Conservation (phyloP, 2,113 vertebrate species). For the Mirounga angustirostris region DNA sequence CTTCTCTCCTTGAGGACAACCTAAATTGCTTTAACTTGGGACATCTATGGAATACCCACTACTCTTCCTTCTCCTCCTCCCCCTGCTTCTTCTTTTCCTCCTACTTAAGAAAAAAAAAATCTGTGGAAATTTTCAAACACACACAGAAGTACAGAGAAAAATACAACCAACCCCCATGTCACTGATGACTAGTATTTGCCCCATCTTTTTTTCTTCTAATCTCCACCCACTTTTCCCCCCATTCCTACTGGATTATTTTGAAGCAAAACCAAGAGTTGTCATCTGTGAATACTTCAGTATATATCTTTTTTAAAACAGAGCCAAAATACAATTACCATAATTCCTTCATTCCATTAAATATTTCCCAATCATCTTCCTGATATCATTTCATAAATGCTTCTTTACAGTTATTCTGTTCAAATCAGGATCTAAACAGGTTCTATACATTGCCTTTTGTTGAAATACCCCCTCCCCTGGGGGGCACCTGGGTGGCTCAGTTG, state of each 20-base stretch:
- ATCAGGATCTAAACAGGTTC: background rate
- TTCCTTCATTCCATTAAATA: background rate
- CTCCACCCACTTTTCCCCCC: rapidly evolving
- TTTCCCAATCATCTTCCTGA: background rate
- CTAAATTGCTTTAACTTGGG: background rate
- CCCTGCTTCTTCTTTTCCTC: background rate
- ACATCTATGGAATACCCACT: background rate
- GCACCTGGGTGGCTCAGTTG: no score
- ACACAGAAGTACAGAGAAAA: background rate
- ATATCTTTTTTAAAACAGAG: slow-evolving; percentile 45
- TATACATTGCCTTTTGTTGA: background rate
- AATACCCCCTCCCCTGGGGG: background rate
- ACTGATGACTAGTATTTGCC: background rate
- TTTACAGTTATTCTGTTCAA: background rate
- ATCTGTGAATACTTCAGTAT: background rate
- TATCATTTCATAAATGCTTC: background rate
- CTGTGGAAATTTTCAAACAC: background rate
- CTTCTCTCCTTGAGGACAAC: background rate
- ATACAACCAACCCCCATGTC: background rate
- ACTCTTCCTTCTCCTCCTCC: background rate
- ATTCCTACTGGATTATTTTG: background rate
- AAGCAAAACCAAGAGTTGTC: background rate
- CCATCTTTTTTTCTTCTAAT: background rate
- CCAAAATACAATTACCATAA: background rate
- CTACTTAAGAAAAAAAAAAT: background rate